These are phyloP conservation scores for Ormyrus nitidulus DNA, from an alignment of 2,888 invertebrate species.

Conservation along the genomic window DNA sequence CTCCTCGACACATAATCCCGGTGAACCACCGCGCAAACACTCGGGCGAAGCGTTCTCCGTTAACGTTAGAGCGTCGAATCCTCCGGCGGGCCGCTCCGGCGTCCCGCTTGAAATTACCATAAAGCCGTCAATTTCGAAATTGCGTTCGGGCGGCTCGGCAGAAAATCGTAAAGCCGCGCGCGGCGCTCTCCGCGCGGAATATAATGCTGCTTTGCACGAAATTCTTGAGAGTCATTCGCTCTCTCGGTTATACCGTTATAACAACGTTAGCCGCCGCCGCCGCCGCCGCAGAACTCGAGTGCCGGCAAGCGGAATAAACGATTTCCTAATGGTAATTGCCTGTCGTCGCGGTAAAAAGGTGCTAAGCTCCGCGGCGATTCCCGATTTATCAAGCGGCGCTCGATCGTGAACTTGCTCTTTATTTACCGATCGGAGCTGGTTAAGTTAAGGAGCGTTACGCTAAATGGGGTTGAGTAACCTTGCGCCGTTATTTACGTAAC, in stretches of 20 bases:
- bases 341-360: conserved; percentile 35
- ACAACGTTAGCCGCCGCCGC: conserved; percentile 2
- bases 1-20: no score
- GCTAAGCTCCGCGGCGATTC: neutral
- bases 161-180: neutral
- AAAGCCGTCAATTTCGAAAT: neutral
- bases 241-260: conserved; percentile 40
- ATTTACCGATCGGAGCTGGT: neutral
- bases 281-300: neutral
- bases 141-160: neutral
- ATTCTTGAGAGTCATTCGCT: conserved; percentile 43
- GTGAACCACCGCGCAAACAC: no score
- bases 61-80: no score
- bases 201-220: conserved; percentile 30
- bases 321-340: conserved; percentile 30
- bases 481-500: neutral
- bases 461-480: neutral
- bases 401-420: conserved; percentile 24
- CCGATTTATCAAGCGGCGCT: conserved; percentile 17
- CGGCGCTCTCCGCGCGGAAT: neutral
- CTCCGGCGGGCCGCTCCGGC: no score
- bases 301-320: conserved; percentile 45
- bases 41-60: no score
- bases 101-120: no score
- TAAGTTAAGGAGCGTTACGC: neutral